phyloP scores from a whole-genome alignment of 2,888 invertebrate species.

The Drosophila paramelanica region DNA sequence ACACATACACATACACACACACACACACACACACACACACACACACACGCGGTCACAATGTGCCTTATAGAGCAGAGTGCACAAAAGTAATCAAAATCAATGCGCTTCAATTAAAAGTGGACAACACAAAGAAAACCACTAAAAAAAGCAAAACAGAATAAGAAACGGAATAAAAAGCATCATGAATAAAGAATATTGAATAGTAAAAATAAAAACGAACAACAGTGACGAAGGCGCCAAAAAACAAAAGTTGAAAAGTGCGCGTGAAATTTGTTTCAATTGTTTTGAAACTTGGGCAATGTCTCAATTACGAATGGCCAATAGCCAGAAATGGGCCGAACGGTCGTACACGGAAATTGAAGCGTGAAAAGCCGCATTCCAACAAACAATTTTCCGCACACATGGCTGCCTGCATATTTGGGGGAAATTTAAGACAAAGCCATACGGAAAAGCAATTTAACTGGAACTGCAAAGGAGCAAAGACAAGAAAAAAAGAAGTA shows the following conservation, averaged over 20 bases:
- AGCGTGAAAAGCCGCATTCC: slow-evolving; percentile 37
- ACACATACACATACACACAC: slow-evolving; percentile 5
- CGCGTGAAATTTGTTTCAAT: slow-evolving; percentile 35
- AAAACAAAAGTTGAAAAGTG: slow-evolving; percentile 33
- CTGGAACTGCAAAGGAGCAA: slow-evolving; percentile 43
- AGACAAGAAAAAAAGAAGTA: slow-evolving; percentile 6
- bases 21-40: slow-evolving; percentile 27
- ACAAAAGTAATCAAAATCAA: slow-evolving; percentile 72
- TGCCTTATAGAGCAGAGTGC: slow-evolving; percentile 30
- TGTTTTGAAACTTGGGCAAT: slow-evolving; percentile 44
- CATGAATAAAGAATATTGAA: slow-evolving; percentile 37
- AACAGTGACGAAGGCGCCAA: slow-evolving; percentile 52
- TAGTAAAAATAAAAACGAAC: not conserved
- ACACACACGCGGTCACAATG: slow-evolving; percentile 21
- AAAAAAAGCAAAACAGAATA: not conserved
- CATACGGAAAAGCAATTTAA: slow-evolving; percentile 54
- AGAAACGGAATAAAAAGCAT: slow-evolving; percentile 11
- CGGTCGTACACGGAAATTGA: slow-evolving; percentile 40
- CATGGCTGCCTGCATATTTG: slow-evolving; percentile 43
- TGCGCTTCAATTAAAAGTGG: slow-evolving; percentile 67
- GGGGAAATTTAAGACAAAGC: slow-evolving; percentile 43
- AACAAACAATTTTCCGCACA: slow-evolving; percentile 64
- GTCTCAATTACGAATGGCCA: slow-evolving; percentile 57
- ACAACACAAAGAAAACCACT: slow-evolving; percentile 24
- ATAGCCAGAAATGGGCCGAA: slow-evolving; percentile 33